Base-by-base conservation (phyloP, 2,888 invertebrate genomes). In the Xestia rhomboidea region DNA sequence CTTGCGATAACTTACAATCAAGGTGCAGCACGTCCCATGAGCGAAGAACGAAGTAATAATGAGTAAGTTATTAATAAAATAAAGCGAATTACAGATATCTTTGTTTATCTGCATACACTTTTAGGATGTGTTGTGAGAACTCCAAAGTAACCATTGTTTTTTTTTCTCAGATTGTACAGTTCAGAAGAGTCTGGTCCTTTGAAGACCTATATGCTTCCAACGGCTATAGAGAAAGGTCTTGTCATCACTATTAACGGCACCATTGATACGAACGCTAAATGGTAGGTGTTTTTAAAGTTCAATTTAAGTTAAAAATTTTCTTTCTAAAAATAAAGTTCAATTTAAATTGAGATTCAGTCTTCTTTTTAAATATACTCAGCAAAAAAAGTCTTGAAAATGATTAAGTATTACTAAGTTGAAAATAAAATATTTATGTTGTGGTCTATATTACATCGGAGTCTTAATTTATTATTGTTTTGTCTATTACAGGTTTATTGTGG, bases 11-110 rank as follows among this genome's bases (percentile, higher is more conserved):
- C 82, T 70, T 73, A 78, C 46, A 87, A 85, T 64, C 79, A 73
- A 82, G 89, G 90, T 79, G 77, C 75, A 76, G 90, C 91, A 90
- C 90, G 88, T 89, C 83, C 91, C 44, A 13, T 54, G 41, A 83
- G 84, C 81, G 69, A 18, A n/a, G 30, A n/a, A 27, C 66, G 34
- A 30, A 82, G 49, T 75, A 71, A 76, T 77, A 83, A 85, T 79
- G 76, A 62, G 88, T 89, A 86, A 49, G 89, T 41, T 68, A 62
- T 73, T 21, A 46, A 38, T n/a, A 49, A 49, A 54, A 67, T 76
- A 67, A 70, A 18, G 38, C 8, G 21, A 68, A 57, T 27, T 30
- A 70, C 13, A 27, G 4, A 57, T 60, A 13, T 44, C 18, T 76
- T 60, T 46, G 46, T 62, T 60, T 24, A 51, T 46, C 15, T 21